Evolutionary conservation across 2,113 vertebrate genomes (phyloP), one percentile per base, ranked within the genome.

Genomic region (Nyctibius bracteatus): DNA sequence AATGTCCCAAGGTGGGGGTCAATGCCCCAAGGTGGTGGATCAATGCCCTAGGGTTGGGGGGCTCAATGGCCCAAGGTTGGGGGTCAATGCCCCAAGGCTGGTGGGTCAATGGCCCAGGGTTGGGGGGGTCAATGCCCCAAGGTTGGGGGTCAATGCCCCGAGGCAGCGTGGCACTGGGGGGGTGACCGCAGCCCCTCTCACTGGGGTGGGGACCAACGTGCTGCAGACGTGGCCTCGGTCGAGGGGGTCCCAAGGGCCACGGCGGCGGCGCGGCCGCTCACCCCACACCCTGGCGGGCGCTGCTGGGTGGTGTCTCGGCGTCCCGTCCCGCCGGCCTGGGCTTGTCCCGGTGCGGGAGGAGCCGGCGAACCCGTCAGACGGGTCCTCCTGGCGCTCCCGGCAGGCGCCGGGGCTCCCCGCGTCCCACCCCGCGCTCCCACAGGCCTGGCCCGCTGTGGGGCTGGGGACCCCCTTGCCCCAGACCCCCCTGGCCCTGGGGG

Each of bases 331-430:
- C 93, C 67, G 31, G 95, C 91, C 93, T 14, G 7, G 95, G 88
- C 95, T 95, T 96, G 92, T 96, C 97, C 94, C 54, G 94, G 89
- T 63, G 96, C 94, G 86, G 81, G 61, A 66, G 54, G 91, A 88
- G 93, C 63, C 8, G 49, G 71, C 4, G 22, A 94, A 96, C 94
- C 77, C 20, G 96, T 96, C 90, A 6, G 78, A 92, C 94, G 3
- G 47, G 93, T 96, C 88, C 54, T 35, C 12, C 1, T 24, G 46
- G 46, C 3, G 17, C 72, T 92, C 84, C 66, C 65, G 25, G 82
- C 67, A 77, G 39, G 61, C 82, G 23, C 61, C 25, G 57, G 47
- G 28, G 28, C 24, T 88, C 77, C 47, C 82, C 71, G 7, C 43
- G 12, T 54, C 30, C 57, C 68, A n/a, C 61, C 35, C 67, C 28